Percentiles rank a stretch among this genome's conserved stretches.
phyloP scores from a whole-genome alignment of 2,888 invertebrate genomes.

The Hydraecia micacea region DNA sequence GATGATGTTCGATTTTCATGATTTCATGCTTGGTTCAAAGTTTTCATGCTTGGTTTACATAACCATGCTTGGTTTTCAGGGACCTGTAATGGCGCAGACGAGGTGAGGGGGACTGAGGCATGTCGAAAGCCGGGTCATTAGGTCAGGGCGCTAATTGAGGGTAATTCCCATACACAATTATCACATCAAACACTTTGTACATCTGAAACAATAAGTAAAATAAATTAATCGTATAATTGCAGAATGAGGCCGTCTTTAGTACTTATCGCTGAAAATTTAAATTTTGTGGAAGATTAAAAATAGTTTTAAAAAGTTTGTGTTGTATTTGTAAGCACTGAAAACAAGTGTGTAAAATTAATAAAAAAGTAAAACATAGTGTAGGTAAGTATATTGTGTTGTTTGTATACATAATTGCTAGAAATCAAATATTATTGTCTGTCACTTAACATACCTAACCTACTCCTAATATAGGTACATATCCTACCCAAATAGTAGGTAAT shows the following conservation, averaged over 20 bases:
- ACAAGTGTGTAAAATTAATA: conserved; percentile 5
- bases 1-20: conserved; percentile 58
- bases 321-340: conserved; percentile 3
- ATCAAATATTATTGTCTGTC: neutral
- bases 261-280: conserved; percentile 53
- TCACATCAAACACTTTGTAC: conserved; percentile 89
- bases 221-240: conserved; percentile 62
- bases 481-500: neutral
- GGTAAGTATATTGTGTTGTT: conserved; percentile 26
- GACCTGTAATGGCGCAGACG: conserved; percentile 96
- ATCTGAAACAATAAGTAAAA: conserved; percentile 87
- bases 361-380: conserved; percentile 1
- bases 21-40: conserved; percentile 61
- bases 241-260: conserved; percentile 40
- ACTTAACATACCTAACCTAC: neutral
- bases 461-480: neutral
- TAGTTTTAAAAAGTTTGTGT: conserved; percentile 14
- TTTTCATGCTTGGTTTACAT: conserved; percentile 65
- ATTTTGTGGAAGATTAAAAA: conserved; percentile 37
- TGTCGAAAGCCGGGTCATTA: conserved; percentile 93
- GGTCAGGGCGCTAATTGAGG: conserved; percentile 86
- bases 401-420: conserved; percentile 32
- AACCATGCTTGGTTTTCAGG: conserved; percentile 83
- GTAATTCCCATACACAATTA: conserved; percentile 85
- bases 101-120: conserved; percentile 92